These are phyloP conservation scores for Ornithoptera priamus DNA, from an alignment of 2,888 invertebrate genomes.

Conservation along the genomic window DNA sequence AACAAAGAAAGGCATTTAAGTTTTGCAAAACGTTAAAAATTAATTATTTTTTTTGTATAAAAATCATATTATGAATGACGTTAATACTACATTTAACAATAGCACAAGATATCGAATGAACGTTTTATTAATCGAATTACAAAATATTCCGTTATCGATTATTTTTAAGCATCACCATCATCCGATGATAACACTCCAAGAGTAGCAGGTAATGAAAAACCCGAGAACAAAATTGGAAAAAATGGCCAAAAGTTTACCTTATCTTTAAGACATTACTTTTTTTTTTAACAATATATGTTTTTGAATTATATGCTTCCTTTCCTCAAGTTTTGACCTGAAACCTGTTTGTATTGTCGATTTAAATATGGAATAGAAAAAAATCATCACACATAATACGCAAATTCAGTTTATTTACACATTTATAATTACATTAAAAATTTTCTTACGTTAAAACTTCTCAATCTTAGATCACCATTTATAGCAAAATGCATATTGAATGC, in stretches of 20 bases:
- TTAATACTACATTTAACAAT: neutral
- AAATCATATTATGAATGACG: too few species aligned
- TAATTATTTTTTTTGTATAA: too few species aligned
- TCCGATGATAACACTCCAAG: neutral
- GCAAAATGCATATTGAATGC: neutral
- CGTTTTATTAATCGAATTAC: neutral
- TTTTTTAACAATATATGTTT: neutral
- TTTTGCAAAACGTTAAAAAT: too few species aligned
- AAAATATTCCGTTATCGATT: neutral
- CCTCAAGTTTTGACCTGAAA: neutral
- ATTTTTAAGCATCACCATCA: neutral
- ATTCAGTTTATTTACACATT: slow-evolving; percentile 18
- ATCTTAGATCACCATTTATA: neutral
- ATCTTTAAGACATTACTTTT: neutral
- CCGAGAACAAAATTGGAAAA: neutral
- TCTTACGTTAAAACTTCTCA: neutral
- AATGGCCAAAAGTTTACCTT: neutral
- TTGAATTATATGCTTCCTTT: neutral
- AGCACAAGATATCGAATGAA: neutral
- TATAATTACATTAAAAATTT: slow-evolving; percentile 1
- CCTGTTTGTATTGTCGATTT: neutral
- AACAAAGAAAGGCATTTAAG: too few species aligned
- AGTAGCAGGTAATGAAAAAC: neutral
- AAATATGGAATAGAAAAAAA: neutral
- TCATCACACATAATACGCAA: neutral